phyloP scores from a whole-genome alignment of 2,797 vertebrate species.

The Pseudotriccus pelzelni region DNA sequence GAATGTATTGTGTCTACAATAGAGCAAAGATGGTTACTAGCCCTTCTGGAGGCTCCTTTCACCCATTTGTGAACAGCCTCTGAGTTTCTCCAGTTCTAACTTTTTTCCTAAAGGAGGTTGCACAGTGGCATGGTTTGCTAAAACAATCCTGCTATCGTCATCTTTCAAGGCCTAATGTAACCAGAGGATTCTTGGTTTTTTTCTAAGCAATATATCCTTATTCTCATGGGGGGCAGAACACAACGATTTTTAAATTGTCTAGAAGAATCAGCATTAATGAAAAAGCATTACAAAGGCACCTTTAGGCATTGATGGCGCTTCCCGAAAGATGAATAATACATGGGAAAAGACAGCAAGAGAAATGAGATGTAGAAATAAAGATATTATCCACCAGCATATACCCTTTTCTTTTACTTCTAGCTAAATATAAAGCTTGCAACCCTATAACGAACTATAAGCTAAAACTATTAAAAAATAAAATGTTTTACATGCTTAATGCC shows the following conservation, averaged over 20 bases:
- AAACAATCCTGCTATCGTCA: neutral
- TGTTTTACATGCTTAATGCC: neutral
- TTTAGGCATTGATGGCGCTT: neutral
- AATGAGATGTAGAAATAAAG: neutral
- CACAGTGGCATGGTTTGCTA: neutral
- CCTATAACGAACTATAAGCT: neutral
- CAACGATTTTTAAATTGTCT: neutral
- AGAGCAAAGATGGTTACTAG: neutral
- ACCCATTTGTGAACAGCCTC: neutral
- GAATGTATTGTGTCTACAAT: neutral
- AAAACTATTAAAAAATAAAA: constrained; percentile 7
- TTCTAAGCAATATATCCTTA: neutral
- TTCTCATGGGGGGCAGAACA: neutral
- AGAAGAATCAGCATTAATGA: neutral
- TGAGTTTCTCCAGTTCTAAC: neutral
- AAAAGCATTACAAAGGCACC: neutral
- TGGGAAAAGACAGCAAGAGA: constrained; percentile 5
- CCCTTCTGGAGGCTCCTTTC: neutral
- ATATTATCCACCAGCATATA: neutral
- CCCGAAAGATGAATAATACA: neutral
- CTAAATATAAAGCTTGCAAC: neutral
- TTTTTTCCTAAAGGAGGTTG: neutral
- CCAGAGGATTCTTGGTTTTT: neutral
- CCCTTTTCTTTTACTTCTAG: constrained; percentile 23
- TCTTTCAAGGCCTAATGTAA: neutral